Evolutionary conservation across 2,888 invertebrate genomes (phyloP).

Genomic region (Parnassius smintheus): DNA sequence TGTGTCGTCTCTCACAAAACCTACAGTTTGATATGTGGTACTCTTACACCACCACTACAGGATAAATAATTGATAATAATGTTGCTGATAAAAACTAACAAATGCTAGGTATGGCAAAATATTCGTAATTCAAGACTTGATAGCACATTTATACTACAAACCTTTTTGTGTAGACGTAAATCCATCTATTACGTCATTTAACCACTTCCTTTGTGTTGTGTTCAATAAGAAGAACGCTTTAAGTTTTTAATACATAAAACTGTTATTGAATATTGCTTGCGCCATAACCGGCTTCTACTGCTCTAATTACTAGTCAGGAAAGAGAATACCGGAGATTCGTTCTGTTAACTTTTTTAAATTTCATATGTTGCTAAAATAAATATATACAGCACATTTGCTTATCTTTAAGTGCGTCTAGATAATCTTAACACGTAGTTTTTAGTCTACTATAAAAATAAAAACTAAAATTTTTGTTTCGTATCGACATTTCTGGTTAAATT

Average conservation of each 20-base stretch:
- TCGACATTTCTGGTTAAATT: no score
- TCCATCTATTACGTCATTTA: neutral
- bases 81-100: no score
- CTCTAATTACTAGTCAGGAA: neutral
- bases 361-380: constrained; percentile 10
- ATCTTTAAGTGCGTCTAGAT: constrained; percentile 13
- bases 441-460: no score
- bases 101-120: no score
- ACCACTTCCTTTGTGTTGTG: neutral
- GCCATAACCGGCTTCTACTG: constrained; percentile 4
- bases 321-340: constrained; percentile 50
- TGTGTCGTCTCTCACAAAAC: no score
- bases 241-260: constrained; percentile 18
- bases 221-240: neutral
- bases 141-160: no score
- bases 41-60: no score
- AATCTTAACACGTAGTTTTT: no score
- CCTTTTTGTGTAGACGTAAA: neutral
- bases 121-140: no score
- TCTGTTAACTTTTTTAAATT: constrained; percentile 42
- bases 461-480: no score
- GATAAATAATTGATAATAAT: no score
- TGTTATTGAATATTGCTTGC: constrained; percentile 26
- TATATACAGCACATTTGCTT: constrained; percentile 22
- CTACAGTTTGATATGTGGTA: no score